A percentile compares a stretch with the other conserved stretches of the same genome.
Conservation (phyloP, 2,888 invertebrate species). For the Aspidapion aeneum region DNA sequence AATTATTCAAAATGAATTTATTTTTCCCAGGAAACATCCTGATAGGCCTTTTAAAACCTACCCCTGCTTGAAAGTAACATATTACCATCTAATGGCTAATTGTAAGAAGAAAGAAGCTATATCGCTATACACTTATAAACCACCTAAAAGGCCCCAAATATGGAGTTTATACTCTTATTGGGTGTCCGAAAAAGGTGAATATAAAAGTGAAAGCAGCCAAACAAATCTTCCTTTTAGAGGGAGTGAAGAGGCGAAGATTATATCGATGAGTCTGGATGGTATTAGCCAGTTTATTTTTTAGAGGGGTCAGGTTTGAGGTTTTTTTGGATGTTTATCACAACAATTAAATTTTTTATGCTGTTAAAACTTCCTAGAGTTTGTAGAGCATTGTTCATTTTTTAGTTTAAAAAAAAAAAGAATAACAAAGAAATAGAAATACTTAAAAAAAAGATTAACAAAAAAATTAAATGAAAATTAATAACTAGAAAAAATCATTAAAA, state of each 20-base stretch:
- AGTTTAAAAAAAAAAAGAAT: conserved; percentile 6
- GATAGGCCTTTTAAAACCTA: too few species aligned
- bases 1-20: too few species aligned
- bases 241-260: not conserved
- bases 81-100: too few species aligned
- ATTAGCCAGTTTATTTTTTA: too few species aligned
- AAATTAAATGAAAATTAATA: not conserved
- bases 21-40: too few species aligned
- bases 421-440: conserved; percentile 1
- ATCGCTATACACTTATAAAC: not conserved
- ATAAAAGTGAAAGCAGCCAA: not conserved
- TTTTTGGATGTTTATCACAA: too few species aligned
- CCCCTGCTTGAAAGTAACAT: too few species aligned
- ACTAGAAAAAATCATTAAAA: not conserved
- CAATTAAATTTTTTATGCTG: too few species aligned
- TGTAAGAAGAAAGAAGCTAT: not conserved
- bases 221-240: not conserved
- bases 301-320: too few species aligned
- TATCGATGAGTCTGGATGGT: too few species aligned
- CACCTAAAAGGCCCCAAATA: not conserved
- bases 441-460: not conserved
- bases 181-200: not conserved
- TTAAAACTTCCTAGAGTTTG: too few species aligned
- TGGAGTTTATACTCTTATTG: not conserved
- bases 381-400: not conserved